phyloP scores from a whole-genome alignment of 2,797 vertebrate species.

The Karalla daura region DNA sequence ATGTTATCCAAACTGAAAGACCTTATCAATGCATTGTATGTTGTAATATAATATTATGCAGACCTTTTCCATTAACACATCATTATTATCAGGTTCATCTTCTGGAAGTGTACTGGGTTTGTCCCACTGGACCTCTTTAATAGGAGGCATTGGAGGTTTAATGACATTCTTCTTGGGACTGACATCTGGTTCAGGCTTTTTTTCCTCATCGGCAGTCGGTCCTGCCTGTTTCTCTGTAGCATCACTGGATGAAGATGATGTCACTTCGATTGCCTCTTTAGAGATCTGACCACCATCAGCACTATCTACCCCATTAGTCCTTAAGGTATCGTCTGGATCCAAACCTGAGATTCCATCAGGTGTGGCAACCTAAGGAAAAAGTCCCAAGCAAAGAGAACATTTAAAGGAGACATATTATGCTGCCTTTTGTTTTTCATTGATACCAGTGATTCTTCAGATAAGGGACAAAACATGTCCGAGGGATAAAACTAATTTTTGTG shows the following conservation, averaged over 20 bases:
- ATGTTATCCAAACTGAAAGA: slow-evolving; percentile 2
- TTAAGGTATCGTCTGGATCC: slow-evolving; percentile 81
- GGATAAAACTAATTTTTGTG: too few relatives aligned
- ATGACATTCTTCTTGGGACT: slow-evolving; percentile 64
- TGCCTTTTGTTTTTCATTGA: too few relatives aligned
- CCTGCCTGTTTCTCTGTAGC: slow-evolving; percentile 59
- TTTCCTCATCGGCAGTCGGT: slow-evolving; percentile 40
- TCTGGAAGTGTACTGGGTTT: slow-evolving; percentile 40
- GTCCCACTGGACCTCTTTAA: slow-evolving; percentile 61
- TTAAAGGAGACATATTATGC: too few relatives aligned
- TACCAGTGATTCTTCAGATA: too few relatives aligned
- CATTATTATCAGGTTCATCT: slow-evolving; percentile 32
- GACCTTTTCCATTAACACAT: slow-evolving; percentile 62
- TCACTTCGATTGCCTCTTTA: slow-evolving; percentile 74
- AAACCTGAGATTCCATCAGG: slow-evolving; percentile 90
- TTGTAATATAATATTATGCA: background rate
- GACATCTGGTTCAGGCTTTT: slow-evolving; percentile 37
- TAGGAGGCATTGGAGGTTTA: slow-evolving; percentile 72
- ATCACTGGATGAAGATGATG: slow-evolving; percentile 75
- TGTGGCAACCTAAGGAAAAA: slow-evolving; percentile 85
- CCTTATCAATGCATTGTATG: background rate
- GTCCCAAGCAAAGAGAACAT: background rate
- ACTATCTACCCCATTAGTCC: slow-evolving; percentile 75
- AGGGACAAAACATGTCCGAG: too few relatives aligned
- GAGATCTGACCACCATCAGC: slow-evolving; percentile 35